Conservation (phyloP, 2,113 vertebrate genomes). For the Bolborhynchus lineola region DNA sequence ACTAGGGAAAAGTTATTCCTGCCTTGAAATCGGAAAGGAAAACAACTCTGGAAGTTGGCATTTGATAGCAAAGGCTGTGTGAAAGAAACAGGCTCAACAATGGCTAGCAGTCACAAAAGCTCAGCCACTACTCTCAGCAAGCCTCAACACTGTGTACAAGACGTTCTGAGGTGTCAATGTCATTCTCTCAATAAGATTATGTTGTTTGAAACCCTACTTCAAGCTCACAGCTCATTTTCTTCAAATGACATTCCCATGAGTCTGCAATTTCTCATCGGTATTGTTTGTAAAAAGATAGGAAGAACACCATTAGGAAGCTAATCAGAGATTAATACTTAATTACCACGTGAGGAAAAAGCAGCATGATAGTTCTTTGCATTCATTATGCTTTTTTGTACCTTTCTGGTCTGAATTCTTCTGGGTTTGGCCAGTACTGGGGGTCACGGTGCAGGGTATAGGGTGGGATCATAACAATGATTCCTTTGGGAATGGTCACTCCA, state of each 20-base stretch:
- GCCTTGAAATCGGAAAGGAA: not conserved
- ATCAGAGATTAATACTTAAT: slow-evolving; percentile 41
- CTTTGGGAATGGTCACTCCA: slow-evolving; percentile 81
- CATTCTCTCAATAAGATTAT: not conserved
- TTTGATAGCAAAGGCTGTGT: not conserved
- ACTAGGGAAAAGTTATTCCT: not conserved
- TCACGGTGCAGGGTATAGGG: slow-evolving; percentile 58
- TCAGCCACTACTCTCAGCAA: not conserved
- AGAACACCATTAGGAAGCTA: slow-evolving; percentile 24
- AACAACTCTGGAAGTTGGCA: not conserved
- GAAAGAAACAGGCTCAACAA: not conserved
- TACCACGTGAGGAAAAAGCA: not conserved
- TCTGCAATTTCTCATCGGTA: not conserved
- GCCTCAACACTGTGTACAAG: not conserved
- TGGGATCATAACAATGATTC: slow-evolving; percentile 67
- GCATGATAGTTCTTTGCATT: not conserved
- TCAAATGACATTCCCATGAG: not conserved
- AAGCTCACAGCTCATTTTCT: not conserved
- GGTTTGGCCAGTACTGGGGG: slow-evolving; percentile 77
- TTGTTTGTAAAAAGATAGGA: slow-evolving; percentile 16
- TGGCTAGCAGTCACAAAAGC: not conserved
- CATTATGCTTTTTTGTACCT: slow-evolving; percentile 67
- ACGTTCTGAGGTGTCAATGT: not conserved
- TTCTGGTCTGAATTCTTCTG: slow-evolving; percentile 84
- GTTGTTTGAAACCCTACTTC: not conserved